Conservation (phyloP, 2,113 vertebrate genomes). For the Ursus arctos region DNA sequence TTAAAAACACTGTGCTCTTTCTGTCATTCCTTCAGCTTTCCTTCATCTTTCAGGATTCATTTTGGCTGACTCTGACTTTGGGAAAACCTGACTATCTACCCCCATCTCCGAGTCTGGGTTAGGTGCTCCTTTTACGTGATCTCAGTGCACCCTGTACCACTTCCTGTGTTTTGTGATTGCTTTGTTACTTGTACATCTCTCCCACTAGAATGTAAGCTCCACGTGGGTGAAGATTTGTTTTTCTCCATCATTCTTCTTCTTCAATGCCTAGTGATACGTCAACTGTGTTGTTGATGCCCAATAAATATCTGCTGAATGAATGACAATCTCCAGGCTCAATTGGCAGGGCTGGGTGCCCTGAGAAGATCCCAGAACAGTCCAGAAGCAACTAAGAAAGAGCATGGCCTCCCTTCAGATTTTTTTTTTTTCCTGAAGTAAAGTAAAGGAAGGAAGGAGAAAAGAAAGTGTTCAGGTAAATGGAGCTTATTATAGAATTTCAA, state of each 20-base stretch:
- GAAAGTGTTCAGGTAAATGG: not conserved
- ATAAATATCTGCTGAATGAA: constrained; percentile 42
- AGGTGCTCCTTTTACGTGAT: not conserved
- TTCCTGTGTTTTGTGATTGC: not conserved
- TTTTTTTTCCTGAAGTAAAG: not conserved
- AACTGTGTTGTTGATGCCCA: not conserved
- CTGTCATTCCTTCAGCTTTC: not conserved
- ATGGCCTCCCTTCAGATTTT: not conserved
- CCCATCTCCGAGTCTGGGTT: not conserved
- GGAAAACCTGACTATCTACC: not conserved
- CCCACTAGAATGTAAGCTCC: constrained; percentile 22
- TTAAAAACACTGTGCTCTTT: constrained; percentile 15
- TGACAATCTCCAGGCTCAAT: not conserved
- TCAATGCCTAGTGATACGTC: not conserved
- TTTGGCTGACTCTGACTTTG: not conserved
- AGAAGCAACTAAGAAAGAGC: constrained; percentile 44
- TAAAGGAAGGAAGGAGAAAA: not conserved
- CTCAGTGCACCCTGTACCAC: not conserved
- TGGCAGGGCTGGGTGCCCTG: not conserved
- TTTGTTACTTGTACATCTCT: not conserved
- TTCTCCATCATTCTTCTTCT: not conserved
- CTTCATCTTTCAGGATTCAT: constrained; percentile 38
- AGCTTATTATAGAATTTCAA: not conserved
- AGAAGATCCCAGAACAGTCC: not conserved
- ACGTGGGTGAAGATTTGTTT: not conserved